Percentiles rank a stretch among this genome's conserved stretches.
phyloP scores from a whole-genome alignment of 2,797 vertebrate species.

The Alectoris magna region DNA sequence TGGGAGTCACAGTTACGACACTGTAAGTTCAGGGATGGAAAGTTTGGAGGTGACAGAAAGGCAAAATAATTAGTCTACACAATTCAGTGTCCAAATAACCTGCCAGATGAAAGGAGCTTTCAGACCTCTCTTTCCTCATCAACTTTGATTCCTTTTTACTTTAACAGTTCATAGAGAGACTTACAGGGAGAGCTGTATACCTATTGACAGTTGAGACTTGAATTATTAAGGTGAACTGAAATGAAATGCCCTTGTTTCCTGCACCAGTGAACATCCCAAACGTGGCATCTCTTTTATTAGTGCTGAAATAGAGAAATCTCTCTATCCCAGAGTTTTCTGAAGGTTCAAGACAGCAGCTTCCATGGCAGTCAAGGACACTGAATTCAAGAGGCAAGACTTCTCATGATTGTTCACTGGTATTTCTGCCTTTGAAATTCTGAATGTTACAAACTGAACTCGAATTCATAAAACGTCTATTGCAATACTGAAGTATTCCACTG shows the following conservation, averaged over 20 bases:
- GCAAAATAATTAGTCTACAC: slow-evolving; percentile 22
- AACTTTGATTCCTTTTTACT: slow-evolving; percentile 36
- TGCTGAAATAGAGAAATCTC: not conserved
- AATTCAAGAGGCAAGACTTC: not conserved
- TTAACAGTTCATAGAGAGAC: not conserved
- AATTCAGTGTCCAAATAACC: not conserved
- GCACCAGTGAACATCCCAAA: slow-evolving; percentile 52
- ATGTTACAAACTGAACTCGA: not conserved
- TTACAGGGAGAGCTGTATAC: slow-evolving; percentile 9
- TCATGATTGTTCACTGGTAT: not conserved
- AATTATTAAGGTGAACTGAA: slow-evolving; percentile 47
- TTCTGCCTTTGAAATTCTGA: not conserved
- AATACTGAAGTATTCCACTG: not conserved
- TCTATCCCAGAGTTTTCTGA: slow-evolving; percentile 19
- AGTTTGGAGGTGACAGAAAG: slow-evolving; percentile 12
- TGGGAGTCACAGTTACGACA: not conserved
- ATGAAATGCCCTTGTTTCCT: slow-evolving; percentile 55
- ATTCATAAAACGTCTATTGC: not conserved
- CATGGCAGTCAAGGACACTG: slow-evolving; percentile 19
- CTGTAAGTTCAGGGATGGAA: not conserved
- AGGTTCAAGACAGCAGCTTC: not conserved
- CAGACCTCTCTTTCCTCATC: not conserved
- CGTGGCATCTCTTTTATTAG: slow-evolving; percentile 37
- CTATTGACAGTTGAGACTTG: slow-evolving; percentile 53
- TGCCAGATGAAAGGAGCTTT: slow-evolving; percentile 27